Base-by-base conservation (phyloP, 2,113 vertebrate species). In the Oryzias celebensis region DNA sequence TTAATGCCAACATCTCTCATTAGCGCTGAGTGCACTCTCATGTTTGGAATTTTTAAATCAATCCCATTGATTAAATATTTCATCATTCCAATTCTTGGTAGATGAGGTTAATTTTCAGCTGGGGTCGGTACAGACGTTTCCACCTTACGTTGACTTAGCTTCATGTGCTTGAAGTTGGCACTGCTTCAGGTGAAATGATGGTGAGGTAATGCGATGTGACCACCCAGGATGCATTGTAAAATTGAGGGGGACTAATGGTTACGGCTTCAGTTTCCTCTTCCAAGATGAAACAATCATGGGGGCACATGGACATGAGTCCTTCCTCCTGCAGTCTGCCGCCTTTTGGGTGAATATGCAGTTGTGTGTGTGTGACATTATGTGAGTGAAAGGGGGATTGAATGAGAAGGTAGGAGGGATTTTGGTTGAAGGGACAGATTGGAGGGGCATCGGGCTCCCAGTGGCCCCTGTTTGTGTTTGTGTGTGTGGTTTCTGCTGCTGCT, bases 281-380 rank as follows among this genome's bases (percentile, higher is more conserved):
- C 49, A 18, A 54, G 75, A 62, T 52, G 50, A 73, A 52, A 55
- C 31, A 75, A 62, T 42, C 56, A 58, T 7, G 54, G 31, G 67
- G 78, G 43, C 65, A 67, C 58, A 66, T 28, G 83, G 80, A 80
- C 80, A 71, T 22, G 28, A 45, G 59, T 43, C 76, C 67, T 68
- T 66, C 62, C 66, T 61, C 24, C 24, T 68, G 46, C 52, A 17
- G 28, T 70, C 58, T 60, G 68, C 58, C 58, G 62, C 57, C 18
- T 71, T 69, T 62, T 56, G 44, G 65, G 68, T 70, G 68, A 83
- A 76, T 85, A 87, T 85, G 80, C 71, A 77, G 68, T 86, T 76
- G 68, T 46, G 45, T 75, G 70, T 71, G 73, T 59, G 52, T 71
- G 62, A 64, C 42, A 66, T 61, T 57, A 65, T 72, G 65, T 62